Conservation (phyloP, 2,797 vertebrate genomes). For the Simalia tracyae region DNA sequence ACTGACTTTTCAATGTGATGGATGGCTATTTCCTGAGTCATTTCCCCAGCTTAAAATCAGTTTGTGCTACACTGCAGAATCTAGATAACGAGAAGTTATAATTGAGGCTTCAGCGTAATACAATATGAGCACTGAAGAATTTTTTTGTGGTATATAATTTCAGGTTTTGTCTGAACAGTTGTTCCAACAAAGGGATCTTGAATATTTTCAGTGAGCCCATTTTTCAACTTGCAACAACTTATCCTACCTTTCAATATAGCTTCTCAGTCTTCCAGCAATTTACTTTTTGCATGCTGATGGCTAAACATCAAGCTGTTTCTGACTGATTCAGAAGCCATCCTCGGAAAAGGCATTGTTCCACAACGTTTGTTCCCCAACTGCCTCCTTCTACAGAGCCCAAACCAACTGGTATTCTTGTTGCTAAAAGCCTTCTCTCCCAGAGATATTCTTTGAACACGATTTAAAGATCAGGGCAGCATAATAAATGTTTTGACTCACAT, state of each 20-base stretch:
- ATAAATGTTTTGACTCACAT: slow-evolving; percentile 37
- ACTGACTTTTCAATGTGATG: neutral
- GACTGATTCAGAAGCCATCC: neutral
- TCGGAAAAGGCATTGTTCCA: neutral
- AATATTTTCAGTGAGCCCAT: slow-evolving; percentile 37
- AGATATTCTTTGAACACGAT: neutral
- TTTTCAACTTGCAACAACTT: slow-evolving; percentile 14
- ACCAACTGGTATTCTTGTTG: slow-evolving; percentile 7
- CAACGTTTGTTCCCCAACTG: neutral
- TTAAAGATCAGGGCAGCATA: slow-evolving; percentile 33
- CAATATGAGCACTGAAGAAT: neutral
- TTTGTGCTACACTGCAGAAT: neutral
- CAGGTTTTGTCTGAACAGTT: slow-evolving; percentile 17
- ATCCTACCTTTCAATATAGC: slow-evolving; percentile 20
- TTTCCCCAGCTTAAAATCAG: neutral
- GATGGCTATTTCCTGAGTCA: neutral
- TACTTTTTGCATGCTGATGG: slow-evolving; percentile 18
- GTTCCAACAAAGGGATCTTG: slow-evolving; percentile 46
- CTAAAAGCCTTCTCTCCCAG: slow-evolving; percentile 33
- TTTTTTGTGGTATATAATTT: neutral
- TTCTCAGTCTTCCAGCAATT: neutral
- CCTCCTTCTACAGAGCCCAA: slow-evolving; percentile 19
- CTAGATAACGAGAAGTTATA: neutral
- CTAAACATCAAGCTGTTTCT: slow-evolving; percentile 3
- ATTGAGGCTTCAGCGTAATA: neutral